Percentiles rank a stretch among this genome's conserved stretches.
phyloP scores from a whole-genome alignment of 2,888 invertebrate genomes.

The Drosophila cracens region DNA sequence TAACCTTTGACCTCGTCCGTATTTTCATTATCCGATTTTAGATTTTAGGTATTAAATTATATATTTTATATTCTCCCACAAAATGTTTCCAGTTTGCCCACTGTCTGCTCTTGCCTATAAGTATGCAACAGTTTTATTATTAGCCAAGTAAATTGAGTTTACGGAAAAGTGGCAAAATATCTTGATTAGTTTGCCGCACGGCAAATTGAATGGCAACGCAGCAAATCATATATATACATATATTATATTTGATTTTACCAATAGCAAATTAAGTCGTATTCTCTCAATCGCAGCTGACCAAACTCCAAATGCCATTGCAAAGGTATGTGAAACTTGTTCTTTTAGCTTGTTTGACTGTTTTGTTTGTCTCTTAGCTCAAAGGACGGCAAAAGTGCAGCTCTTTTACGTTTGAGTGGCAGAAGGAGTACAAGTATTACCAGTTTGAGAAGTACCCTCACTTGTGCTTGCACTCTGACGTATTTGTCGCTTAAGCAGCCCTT shows the following conservation, averaged over 20 bases:
- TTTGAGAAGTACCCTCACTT: slow-evolving; percentile 9
- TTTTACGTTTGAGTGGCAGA: slow-evolving; percentile 6
- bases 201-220: slow-evolving; percentile 28
- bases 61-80: background rate
- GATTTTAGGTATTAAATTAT: background rate
- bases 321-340: slow-evolving; percentile 10
- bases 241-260: background rate
- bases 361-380: slow-evolving; percentile 54
- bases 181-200: slow-evolving; percentile 57
- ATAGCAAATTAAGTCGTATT: background rate
- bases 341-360: slow-evolving; percentile 22
- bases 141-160: slow-evolving; percentile 61
- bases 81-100: background rate
- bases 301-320: slow-evolving; percentile 32
- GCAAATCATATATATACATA: background rate
- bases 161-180: slow-evolving; percentile 49
- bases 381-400: slow-evolving; percentile 16
- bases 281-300: slow-evolving; percentile 27
- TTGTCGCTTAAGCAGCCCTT: slow-evolving; percentile 70
- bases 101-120: slow-evolving; percentile 24
- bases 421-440: background rate
- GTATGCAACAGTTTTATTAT: slow-evolving; percentile 63
- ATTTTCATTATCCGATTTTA: background rate
- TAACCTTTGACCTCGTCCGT: background rate
- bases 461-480: slow-evolving; percentile 52